Evolutionary conservation across 2,797 vertebrate species (phyloP).

Genomic region (Phalloptychus januarius): DNA sequence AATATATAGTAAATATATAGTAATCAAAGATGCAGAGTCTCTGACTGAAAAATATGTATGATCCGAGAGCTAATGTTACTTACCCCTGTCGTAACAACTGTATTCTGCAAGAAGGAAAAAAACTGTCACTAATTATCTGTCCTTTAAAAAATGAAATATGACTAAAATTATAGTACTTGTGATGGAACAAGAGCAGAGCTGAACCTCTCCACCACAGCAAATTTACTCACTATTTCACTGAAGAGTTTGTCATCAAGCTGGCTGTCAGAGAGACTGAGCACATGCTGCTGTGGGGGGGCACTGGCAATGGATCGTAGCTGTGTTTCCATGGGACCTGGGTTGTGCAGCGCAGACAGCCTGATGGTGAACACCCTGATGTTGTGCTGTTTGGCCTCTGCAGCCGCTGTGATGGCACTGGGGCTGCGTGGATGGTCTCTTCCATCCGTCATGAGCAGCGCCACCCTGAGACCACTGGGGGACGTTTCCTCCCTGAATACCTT

Average conservation of each 20-base stretch:
- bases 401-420: constrained; percentile 79
- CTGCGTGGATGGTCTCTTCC: constrained; percentile 88
- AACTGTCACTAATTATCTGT: not conserved
- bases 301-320: constrained; percentile 85
- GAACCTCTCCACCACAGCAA: not conserved
- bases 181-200: not conserved
- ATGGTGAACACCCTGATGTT: constrained; percentile 86
- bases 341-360: constrained; percentile 70
- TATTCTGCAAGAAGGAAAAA: constrained; percentile 56
- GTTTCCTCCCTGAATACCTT: constrained; percentile 82
- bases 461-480: constrained; percentile 75
- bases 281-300: constrained; percentile 69
- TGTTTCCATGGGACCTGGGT: constrained; percentile 60
- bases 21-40: not conserved
- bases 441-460: constrained; percentile 85
- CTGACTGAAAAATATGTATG: not conserved
- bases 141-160: not conserved
- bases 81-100: constrained; percentile 65
- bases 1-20: not conserved
- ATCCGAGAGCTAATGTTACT: constrained; percentile 34
- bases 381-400: constrained; percentile 81
- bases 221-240: constrained; percentile 82
- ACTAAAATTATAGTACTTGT: not conserved
- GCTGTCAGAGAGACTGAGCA: constrained; percentile 82
- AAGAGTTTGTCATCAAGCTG: constrained; percentile 77